phyloP scores from a whole-genome alignment of 1,140 invertebrate species.

The Habropoda laboriosa region DNA sequence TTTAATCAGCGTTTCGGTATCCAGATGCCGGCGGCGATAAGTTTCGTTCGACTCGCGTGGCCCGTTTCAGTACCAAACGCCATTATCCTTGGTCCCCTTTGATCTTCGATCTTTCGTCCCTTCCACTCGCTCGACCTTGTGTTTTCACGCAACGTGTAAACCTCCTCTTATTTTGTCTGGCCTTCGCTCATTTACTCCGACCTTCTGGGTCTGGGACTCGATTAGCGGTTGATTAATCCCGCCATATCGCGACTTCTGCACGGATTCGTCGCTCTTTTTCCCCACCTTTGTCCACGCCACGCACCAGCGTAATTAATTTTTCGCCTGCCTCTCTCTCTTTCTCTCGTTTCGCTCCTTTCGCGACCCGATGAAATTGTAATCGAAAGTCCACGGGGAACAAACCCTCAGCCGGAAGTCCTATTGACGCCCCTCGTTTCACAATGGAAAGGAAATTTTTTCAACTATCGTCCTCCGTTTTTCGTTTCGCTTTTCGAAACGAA shows the following conservation, averaged over 20 bases:
- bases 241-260: slow-evolving; percentile 8
- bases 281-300: slow-evolving; percentile 1
- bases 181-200: not conserved
- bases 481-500: too few species aligned
- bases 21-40: slow-evolving; percentile 4
- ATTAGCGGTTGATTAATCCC: slow-evolving; percentile 34
- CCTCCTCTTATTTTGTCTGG: slow-evolving; percentile 10
- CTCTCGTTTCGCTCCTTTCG: not conserved
- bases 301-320: slow-evolving; percentile 15
- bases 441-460: not conserved
- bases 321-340: not conserved
- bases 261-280: not conserved
- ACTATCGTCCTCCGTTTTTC: too few species aligned
- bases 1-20: not conserved
- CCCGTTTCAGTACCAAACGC: not conserved
- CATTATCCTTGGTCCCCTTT: not conserved
- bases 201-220: slow-evolving; percentile 10
- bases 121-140: not conserved
- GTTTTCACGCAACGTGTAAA: not conserved
- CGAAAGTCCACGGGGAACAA: not conserved
- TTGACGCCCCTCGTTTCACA: not conserved
- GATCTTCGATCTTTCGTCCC: not conserved
- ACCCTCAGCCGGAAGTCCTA: not conserved
- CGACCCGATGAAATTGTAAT: slow-evolving; percentile 11
- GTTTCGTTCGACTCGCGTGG: not conserved